Evolutionary conservation across 92 coral and sea anemone genomes (phyloP), one percentile per base, ranked within the genome.

Genomic region (Parazoanthus darwini): DNA sequence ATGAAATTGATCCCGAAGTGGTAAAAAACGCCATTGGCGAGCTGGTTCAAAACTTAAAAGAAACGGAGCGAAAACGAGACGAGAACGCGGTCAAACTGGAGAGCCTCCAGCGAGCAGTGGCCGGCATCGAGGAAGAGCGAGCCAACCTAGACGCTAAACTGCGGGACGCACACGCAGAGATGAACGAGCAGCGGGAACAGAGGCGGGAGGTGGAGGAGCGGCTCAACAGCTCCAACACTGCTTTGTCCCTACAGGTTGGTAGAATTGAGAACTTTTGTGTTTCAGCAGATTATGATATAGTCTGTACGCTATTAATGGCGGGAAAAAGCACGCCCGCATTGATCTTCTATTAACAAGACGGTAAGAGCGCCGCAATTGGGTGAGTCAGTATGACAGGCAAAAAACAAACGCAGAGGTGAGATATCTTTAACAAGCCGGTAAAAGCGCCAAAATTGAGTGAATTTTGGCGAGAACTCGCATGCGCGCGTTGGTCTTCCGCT

Each of bases 1-100:
- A 95, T 65, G 98, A 95, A 67, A 93, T 95, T 36, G 96, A 95
- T 56, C 93, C 93, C 8, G 98, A 95, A 50, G 77, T 83, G 14
- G 94, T 93, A 71, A 95, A 93, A 39, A 89, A 92, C 1, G 88
- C 98, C 14, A 85, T 95, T 18, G 13, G 44, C 42, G 96, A 93
- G 68, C 89, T 95, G 11, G 91, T 95, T 16, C 96, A 93, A 71
- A 95, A 79, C 90, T 86, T 93, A 26, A 93, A 93, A 46, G 94
- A 95, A 86, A 26, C 92, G 0, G 98, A 95, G 58, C 87, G 94
- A 37, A 91, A 81, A 70, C 89, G 91, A 54, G 98, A 91, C 54
- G 98, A 95, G 65, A 90, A 86, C 78, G 25, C 76, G 13, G 89
- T 88, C 38, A 93, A 93, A 71, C 90, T 93, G 44, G 98, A 95